Conservation (phyloP, 2,113 vertebrate species). For the Hippoglossus stenolepis region DNA sequence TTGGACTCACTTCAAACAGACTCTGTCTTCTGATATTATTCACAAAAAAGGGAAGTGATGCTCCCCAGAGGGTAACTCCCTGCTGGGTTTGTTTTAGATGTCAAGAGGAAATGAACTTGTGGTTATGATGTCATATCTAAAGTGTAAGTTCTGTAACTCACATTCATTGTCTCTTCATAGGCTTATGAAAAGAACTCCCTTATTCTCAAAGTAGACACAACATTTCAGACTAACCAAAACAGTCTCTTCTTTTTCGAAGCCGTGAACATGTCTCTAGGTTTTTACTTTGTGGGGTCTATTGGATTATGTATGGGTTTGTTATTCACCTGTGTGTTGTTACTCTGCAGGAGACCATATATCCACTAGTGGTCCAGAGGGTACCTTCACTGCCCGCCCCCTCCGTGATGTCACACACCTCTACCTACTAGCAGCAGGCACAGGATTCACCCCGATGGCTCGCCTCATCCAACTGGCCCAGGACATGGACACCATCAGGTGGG, state of each 20-base stretch:
- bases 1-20: too few species aligned
- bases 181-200: too few species aligned
- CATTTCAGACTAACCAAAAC: too few species aligned
- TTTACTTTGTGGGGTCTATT: neutral
- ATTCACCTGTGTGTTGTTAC: neutral
- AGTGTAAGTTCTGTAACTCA: too few species aligned
- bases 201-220: too few species aligned
- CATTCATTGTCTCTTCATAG: too few species aligned
- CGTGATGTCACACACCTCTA: slow-evolving; percentile 87
- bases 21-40: too few species aligned
- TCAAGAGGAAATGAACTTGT: neutral
- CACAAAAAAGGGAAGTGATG: too few species aligned
- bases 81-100: neutral
- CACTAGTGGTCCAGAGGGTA: slow-evolving; percentile 89
- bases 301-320: neutral
- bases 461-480: slow-evolving; percentile 83
- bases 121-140: neutral
- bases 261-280: neutral
- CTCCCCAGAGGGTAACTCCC: too few species aligned
- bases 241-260: too few species aligned
- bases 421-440: slow-evolving; percentile 94
- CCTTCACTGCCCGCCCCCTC: slow-evolving; percentile 84
- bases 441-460: slow-evolving; percentile 95
- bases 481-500: slow-evolving; percentile 81
- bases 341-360: slow-evolving; percentile 86